Base-by-base conservation (phyloP, 2,797 vertebrate species). In the Sphaeramia orbicularis region DNA sequence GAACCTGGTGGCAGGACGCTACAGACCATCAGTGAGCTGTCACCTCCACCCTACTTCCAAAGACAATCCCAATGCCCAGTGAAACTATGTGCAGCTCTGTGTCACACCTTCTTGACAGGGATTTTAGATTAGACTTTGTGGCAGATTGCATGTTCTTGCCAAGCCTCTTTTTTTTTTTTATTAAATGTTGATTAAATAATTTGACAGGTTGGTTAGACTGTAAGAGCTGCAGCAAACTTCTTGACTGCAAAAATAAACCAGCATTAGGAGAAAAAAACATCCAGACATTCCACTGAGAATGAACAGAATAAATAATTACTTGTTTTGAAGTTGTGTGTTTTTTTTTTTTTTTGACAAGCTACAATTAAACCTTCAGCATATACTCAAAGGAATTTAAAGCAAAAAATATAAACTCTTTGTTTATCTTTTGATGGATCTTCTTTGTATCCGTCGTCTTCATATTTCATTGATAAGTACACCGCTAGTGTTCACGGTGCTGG, bases 11-110 rank as follows among this genome's bases (percentile, higher is more conserved):
- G 63, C 73, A 55, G 66, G 53, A 62, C 71, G 64, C 58, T 55
- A 16, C 70, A 73, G 66, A 79, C 84, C 78, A 88, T 90, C 80
- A 86, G 64, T 69, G 11, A 78, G 45, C 84, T 91, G 84, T 90
- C 90, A 86, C 30, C 76, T 57, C 52, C 50, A 50, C 73, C 69
- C 60, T 68, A 76, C 42, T 78, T 74, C 78, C 76, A 80, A 76
- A 72, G 78, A 82, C 65, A 73, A 66, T 74, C 86, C 66, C 68
- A 71, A 85, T 72, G 76, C 64, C 75, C 65, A 71, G 38, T 60
- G 66, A 76, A 38, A 69, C 73, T 68, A 65, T 14, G 58, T 38
- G 63, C 37, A 59, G 53, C 43, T 81, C 7, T 32, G 64, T 81
- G 57, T 76, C 64, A 51, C 43, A 15, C n/a, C 63, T 62, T 74